These are phyloP conservation scores for Malurus elegans DNA, from an alignment of 2,113 vertebrate genomes.

Conservation along the genomic window DNA sequence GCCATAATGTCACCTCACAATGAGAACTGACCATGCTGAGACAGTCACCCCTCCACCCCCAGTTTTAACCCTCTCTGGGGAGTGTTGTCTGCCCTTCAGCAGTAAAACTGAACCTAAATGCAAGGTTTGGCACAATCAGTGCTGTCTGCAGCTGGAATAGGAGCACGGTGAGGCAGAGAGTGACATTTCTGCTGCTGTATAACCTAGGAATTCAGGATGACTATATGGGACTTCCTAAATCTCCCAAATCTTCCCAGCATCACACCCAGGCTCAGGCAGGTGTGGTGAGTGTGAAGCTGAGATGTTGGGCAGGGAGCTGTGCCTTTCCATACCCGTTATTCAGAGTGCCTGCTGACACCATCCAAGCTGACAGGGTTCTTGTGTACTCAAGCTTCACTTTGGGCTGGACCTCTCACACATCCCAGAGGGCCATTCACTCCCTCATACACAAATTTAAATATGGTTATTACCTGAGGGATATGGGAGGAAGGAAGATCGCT, in stretches of 20 bases:
- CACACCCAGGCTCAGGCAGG: not conserved
- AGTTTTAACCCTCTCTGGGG: not conserved
- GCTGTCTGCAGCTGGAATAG: not conserved
- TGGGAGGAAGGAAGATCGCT: not conserved
- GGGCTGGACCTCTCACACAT: not conserved
- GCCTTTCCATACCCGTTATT: not conserved
- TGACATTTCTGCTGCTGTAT: not conserved
- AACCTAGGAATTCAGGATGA: not conserved
- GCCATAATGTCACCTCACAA: not conserved
- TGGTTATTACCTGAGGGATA: not conserved
- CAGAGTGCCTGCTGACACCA: not conserved
- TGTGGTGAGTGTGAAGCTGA: not conserved
- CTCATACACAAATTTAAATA: not conserved
- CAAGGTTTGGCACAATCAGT: not conserved
- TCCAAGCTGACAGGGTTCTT: not conserved
- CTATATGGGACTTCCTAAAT: not conserved
- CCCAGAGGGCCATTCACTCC: not conserved
- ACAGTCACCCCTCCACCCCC: fast-evolving
- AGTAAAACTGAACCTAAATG: not conserved
- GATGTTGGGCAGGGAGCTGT: not conserved
- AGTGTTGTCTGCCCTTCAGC: not conserved
- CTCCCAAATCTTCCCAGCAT: not conserved
- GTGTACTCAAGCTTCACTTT: not conserved
- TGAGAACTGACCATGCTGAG: not conserved
- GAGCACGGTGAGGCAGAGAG: not conserved